Evolutionary conservation across 92 coral and sea anemone species (phyloP).

Genomic region (Isaurus tuberculatus): DNA sequence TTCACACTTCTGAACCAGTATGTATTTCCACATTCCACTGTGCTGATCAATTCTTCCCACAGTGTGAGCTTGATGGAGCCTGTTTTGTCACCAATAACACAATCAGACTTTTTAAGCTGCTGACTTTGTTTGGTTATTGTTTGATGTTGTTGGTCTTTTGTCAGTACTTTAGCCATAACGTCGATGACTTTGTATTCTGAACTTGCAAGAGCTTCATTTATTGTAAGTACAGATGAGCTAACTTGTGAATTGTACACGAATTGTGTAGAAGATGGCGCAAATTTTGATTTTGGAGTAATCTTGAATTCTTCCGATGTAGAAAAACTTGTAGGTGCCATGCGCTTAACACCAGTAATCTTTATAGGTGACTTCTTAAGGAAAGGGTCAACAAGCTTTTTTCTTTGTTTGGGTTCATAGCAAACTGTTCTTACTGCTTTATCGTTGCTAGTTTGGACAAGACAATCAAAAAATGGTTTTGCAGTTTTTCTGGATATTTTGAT

Average conservation of each 20-base stretch:
- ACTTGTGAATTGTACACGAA: slow-evolving; percentile 43
- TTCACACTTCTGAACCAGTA: slow-evolving; percentile 36
- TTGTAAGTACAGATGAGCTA: slow-evolving; percentile 48
- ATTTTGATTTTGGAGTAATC: slow-evolving; percentile 43
- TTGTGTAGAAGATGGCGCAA: slow-evolving; percentile 46
- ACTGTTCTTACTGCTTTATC: slow-evolving; percentile 29
- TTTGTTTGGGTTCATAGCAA: slow-evolving; percentile 46
- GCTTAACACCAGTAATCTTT: slow-evolving; percentile 22
- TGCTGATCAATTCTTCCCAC: slow-evolving; percentile 38
- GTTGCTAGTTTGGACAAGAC: slow-evolving; percentile 26
- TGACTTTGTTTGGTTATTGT: slow-evolving; percentile 16
- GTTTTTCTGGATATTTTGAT: slow-evolving; percentile 23
- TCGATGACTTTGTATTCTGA: slow-evolving; percentile 1
- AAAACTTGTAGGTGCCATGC: neutral
- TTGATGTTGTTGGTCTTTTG: slow-evolving; percentile 25
- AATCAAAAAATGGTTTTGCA: slow-evolving; percentile 20
- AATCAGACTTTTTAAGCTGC: slow-evolving; percentile 30
- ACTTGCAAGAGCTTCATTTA: slow-evolving; percentile 32
- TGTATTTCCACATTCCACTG: slow-evolving; percentile 35
- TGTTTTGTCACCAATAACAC: slow-evolving; percentile 31
- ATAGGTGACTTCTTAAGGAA: slow-evolving; percentile 39
- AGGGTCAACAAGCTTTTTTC: slow-evolving; percentile 36
- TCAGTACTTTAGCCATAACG: slow-evolving; percentile 19
- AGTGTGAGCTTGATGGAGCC: slow-evolving; percentile 28
- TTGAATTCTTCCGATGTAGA: slow-evolving; percentile 34